These are phyloP conservation scores for Nomada hirtipes DNA, from an alignment of 2,888 invertebrate genomes.

Conservation along the genomic window DNA sequence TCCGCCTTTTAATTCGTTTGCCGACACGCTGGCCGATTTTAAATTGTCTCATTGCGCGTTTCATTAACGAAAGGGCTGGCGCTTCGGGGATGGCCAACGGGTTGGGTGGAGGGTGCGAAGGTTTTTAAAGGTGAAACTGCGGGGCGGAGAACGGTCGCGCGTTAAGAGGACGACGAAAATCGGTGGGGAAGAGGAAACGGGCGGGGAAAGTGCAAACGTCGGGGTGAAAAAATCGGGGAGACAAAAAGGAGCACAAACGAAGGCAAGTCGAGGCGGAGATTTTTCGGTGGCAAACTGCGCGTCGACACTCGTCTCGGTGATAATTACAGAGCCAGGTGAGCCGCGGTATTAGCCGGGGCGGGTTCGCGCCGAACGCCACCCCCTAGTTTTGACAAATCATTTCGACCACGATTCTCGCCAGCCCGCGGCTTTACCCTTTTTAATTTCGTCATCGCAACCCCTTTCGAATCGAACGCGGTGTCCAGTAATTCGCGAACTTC, in stretches of 20 bases:
- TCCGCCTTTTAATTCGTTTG: constrained; percentile 13
- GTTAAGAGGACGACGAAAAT: constrained; percentile 23
- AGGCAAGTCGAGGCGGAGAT: constrained; percentile 16
- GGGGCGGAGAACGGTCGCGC: not conserved
- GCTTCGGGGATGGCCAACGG: not conserved
- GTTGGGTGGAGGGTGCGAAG: too few species aligned
- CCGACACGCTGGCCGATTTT: constrained; percentile 41
- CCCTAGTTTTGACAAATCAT: constrained; percentile 67
- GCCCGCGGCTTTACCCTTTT: constrained; percentile 4
- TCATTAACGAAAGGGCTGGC: constrained; percentile 40
- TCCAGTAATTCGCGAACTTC: constrained; percentile 45
- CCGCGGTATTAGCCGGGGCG: constrained; percentile 70
- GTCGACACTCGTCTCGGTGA: constrained; percentile 58
- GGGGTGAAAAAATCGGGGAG: constrained; percentile 2
- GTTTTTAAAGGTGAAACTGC: too few species aligned
- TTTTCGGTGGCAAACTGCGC: constrained; percentile 32
- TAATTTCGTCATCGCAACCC: constrained; percentile 21
- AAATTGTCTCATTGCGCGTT: constrained; percentile 55
- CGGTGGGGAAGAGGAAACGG: not conserved
- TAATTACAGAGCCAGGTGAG: constrained; percentile 75
- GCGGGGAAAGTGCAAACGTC: not conserved
- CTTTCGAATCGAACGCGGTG: constrained; percentile 47
- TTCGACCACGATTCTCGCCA: constrained; percentile 41
- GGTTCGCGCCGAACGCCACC: constrained; percentile 64
- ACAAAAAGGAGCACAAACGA: constrained; percentile 11